These are phyloP conservation scores for Diceros bicornis DNA, from an alignment of 2,797 vertebrate species.

Conservation along the genomic window DNA sequence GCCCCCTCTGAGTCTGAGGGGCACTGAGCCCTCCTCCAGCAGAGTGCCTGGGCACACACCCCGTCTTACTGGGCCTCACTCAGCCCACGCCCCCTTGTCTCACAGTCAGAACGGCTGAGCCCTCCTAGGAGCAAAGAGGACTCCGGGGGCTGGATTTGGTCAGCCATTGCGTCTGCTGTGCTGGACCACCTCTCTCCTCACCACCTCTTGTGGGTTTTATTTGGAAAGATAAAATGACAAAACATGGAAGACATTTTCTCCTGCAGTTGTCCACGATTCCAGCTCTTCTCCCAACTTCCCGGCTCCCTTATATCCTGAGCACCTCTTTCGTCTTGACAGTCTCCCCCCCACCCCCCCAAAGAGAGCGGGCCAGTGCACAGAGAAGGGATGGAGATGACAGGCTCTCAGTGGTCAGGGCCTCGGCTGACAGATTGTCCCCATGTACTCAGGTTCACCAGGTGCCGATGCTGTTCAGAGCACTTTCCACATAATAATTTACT, in stretches of 20 bases:
- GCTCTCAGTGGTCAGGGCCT: background rate
- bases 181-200: background rate
- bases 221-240: background rate
- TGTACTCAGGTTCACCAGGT: background rate
- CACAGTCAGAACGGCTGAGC: background rate
- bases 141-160: background rate
- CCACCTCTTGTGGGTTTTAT: too few relatives aligned
- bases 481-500: background rate
- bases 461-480: too few relatives aligned
- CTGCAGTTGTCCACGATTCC: background rate
- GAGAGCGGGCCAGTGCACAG: background rate
- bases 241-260: background rate
- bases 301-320: background rate
- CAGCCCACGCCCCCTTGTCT: background rate
- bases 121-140: background rate
- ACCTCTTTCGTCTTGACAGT: background rate
- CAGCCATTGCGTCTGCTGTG: fast-evolving
- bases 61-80: background rate
- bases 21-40: background rate
- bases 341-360: background rate
- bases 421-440: background rate
- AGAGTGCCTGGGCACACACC: too few relatives aligned
- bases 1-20: background rate
- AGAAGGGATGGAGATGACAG: too few relatives aligned
- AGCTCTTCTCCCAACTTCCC: background rate